Evolutionary conservation across 2,113 vertebrate genomes (phyloP).

Genomic region (Carassius gibelio): DNA sequence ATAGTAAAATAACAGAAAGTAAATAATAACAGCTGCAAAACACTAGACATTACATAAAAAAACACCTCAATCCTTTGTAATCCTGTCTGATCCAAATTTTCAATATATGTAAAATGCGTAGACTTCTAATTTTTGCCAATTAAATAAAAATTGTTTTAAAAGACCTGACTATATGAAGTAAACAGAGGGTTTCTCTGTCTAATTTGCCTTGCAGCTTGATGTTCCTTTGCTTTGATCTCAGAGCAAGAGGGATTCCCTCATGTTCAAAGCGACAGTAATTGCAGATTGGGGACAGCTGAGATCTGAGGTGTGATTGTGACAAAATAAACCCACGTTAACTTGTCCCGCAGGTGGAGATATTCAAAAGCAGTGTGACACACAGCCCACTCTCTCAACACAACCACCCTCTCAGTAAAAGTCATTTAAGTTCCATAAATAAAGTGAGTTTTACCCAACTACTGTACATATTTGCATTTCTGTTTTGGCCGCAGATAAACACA

Average conservation of each 20-base stretch:
- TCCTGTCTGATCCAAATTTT: not conserved
- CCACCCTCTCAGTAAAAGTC: not conserved
- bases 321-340: not conserved
- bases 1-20: not conserved
- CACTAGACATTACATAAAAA: too few species aligned
- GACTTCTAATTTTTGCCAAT: not conserved
- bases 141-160: not conserved
- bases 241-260: conserved; percentile 28
- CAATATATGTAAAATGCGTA: not conserved
- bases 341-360: not conserved
- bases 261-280: not conserved
- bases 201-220: conserved; percentile 1
- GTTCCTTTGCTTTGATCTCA: conserved; percentile 25
- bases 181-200: conserved; percentile 3
- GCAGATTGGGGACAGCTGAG: conserved; percentile 9
- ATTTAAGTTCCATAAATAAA: not conserved
- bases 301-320: not conserved
- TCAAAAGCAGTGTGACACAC: not conserved
- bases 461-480: not conserved
- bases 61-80: not conserved
- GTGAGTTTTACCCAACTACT: not conserved
- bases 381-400: not conserved
- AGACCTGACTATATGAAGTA: not conserved
- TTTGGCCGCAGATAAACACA: not conserved
- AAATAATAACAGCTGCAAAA: not conserved